Evolutionary conservation across 2,888 invertebrate species (phyloP), one percentile per base, ranked within the genome.

Genomic region (Suillia variegata): DNA sequence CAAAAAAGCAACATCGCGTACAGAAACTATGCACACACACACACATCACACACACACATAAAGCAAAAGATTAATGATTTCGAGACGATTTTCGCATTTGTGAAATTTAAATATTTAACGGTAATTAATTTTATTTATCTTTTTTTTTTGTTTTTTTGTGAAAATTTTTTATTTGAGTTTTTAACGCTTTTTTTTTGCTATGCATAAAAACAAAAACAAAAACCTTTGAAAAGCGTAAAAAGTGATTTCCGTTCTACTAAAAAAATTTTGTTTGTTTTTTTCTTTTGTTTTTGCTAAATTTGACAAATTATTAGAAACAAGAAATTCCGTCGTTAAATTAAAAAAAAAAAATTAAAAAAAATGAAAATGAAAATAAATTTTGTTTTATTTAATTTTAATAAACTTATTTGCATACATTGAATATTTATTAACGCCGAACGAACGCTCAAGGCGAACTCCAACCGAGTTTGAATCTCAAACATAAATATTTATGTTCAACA

Each of bases 391-490:
- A 48, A 31, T 34, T 34, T 8, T 48, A n/a, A 33, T 38, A 22
- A 56, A 56, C 10, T 56, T 49, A 56, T 56, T 56, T 56, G 49
- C 49, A 56, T 56, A 33, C 18, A 33, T 18, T 48, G 15, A 55
- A 26, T 33, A 26, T 31, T 54, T 47, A 31, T 47, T 54, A 17
- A n/a, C 38, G 15, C 38, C 38, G 13, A n/a, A 38, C 8, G n/a
- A n/a, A n/a, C n/a, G n/a, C n/a, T n/a, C 12, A 13, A n/a, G 38
- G n/a, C 8, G 15, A 38, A 4, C 38, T 38, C 38, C n/a, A n/a
- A 38, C n/a, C n/a, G n/a, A 5, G 12, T 13, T n/a, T 38, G 15
- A 38, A n/a, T 13, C 15, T 6, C 8, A 38, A n/a, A 38, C 15
- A 38, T 38, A 38, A 38, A 38, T 38, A 38, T 38, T 38, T n/a